phyloP scores from a whole-genome alignment of 1,140 invertebrate species.

The Panagrolaimus sp. region DNA sequence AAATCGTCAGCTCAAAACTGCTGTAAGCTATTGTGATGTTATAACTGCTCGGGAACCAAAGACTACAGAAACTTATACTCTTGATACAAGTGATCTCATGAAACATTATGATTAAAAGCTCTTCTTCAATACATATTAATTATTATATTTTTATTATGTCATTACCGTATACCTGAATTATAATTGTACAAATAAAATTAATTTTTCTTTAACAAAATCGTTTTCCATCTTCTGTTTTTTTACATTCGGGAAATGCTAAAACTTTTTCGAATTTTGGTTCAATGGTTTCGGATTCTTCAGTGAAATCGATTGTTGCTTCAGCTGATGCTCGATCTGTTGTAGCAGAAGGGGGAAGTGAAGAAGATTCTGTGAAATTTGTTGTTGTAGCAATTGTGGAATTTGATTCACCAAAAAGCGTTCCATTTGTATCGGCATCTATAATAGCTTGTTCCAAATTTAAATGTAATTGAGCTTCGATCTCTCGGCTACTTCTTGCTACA shows the following conservation, averaged over 20 bases:
- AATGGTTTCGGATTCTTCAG: slow-evolving; percentile 1
- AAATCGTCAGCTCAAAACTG: too few relatives aligned
- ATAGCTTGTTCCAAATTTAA: not conserved
- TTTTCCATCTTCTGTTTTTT: slow-evolving; percentile 1
- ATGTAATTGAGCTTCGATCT: not conserved
- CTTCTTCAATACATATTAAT: too few relatives aligned
- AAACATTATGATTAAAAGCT: too few relatives aligned
- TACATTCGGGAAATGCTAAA: not conserved
- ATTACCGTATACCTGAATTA: too few relatives aligned
- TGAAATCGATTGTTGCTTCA: not conserved
- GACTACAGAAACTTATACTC: too few relatives aligned
- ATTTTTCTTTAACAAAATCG: not conserved
- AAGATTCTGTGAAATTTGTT: not conserved
- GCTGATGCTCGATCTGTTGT: not conserved
- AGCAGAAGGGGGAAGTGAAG: not conserved
- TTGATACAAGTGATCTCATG: too few relatives aligned
- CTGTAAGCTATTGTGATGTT: too few relatives aligned
- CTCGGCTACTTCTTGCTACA: not conserved
- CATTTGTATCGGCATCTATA: not conserved
- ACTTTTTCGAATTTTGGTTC: not conserved
- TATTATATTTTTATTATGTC: too few relatives aligned
- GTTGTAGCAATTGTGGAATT: not conserved
- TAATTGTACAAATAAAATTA: too few relatives aligned
- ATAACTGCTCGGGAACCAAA: too few relatives aligned
- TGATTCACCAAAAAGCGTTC: not conserved